Evolutionary conservation across 2,888 invertebrate genomes (phyloP), one percentile per base, ranked within the genome.

Genomic region (Apamea epomidion): DNA sequence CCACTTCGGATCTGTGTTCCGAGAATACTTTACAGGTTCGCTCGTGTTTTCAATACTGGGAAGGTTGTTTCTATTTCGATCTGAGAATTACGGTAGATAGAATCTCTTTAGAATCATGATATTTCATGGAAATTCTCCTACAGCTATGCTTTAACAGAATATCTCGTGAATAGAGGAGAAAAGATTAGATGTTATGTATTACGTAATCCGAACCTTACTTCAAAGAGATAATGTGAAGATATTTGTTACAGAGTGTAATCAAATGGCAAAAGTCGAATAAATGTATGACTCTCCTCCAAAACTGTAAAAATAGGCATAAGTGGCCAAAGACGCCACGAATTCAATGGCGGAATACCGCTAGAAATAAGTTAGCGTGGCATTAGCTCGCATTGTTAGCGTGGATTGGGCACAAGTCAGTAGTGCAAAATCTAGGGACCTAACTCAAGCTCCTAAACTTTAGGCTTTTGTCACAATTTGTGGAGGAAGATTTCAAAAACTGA

Each of bases 1-100:
- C 29, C 37, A 65, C 85, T 86, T 67, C 70, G 67, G 69, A 72
- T 64, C 87, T 70, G 65, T 69, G 84, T 48, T 69, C 78, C 62
- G 69, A 81, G 62, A 81, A 73, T 51, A 75, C 85, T 81, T 37
- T 14, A 62, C 67, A 83, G 29, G n/a, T 29, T 74, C 54, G n/a
- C n/a, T 42, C 68, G 48, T 79, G 32, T 79, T 75, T 75, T 54
- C 51, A 69, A 67, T 72, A 29, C 25, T 62, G 32, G 21, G 3
- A n/a, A 54, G 65, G 45, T 65, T 65, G 65, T 73, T 69, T 32
- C 42, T 74, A 16, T 42, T 60, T 60, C 12, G 29, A 74, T 62
- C 21, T 54, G 18, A 71, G 29, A 51, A 18, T 37, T 51, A 45
- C 1, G 25, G 45, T 0, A 70, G 25, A 29, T n/a, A 73, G n/a